phyloP scores from a whole-genome alignment of 2,113 vertebrate species.

The Embiotoca jacksoni region DNA sequence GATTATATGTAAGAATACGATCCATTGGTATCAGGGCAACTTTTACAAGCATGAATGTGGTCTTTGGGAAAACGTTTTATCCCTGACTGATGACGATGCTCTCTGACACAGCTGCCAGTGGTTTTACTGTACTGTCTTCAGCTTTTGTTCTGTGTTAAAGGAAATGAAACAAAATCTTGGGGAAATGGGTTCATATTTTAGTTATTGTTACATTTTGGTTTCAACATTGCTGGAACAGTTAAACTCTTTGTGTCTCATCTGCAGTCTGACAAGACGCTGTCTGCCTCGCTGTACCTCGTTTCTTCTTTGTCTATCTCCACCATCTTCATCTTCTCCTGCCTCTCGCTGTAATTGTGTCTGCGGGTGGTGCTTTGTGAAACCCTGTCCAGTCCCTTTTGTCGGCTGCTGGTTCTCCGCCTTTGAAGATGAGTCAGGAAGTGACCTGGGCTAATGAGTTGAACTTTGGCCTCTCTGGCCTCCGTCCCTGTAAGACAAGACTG shows the following conservation, averaged over 20 bases:
- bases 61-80: no score
- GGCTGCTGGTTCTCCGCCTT: constrained; percentile 50
- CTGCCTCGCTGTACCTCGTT: constrained; percentile 2
- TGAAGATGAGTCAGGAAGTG: constrained; percentile 89
- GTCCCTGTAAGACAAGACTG: constrained; percentile 80
- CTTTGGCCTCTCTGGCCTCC: constrained; percentile 87
- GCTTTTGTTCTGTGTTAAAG: background rate
- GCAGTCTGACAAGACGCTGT: background rate
- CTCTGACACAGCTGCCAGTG: no score
- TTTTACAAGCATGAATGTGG: no score
- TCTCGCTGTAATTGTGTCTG: constrained; percentile 48
- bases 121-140: no score
- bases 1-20: no score
- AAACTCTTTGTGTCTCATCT: background rate
- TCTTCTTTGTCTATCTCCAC: constrained; percentile 6
- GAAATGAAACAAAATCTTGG: background rate
- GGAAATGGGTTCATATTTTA: no score
- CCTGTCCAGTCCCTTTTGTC: constrained; percentile 36
- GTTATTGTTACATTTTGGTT: background rate
- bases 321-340: constrained; percentile 25
- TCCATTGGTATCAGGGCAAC: no score
- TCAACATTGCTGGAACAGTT: background rate
- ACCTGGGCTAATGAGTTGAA: constrained; percentile 88
- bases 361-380: constrained; percentile 55
- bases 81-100: no score